Conservation (phyloP, 2,797 vertebrate genomes). For the Phyllotis vaccarum region DNA sequence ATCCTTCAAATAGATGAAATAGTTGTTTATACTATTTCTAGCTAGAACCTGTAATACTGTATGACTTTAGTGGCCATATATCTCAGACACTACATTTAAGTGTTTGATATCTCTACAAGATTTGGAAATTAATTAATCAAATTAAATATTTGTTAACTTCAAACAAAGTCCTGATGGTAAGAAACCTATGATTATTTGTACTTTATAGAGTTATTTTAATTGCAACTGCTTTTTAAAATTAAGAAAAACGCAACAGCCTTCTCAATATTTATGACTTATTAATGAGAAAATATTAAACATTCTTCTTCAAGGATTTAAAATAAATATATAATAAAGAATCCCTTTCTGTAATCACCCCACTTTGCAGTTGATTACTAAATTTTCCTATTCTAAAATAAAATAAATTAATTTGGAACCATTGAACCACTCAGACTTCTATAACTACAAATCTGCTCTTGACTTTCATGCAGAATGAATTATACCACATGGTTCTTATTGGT, state of each 20-base stretch:
- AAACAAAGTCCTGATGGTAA: neutral
- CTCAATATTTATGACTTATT: neutral
- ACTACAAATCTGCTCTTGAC: neutral
- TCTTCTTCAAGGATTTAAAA: neutral
- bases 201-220: neutral
- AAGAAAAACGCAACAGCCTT: neutral
- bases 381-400: neutral
- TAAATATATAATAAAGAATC: neutral
- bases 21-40: neutral
- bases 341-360: neutral
- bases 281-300: neutral
- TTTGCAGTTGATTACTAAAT: neutral
- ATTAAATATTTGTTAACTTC: neutral
- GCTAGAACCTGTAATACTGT: neutral
- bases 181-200: neutral
- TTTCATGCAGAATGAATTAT: neutral
- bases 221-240: neutral
- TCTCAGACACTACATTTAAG: neutral
- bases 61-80: neutral
- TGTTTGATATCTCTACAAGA: neutral
- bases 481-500: neutral
- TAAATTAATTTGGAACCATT: neutral
- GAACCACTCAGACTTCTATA: neutral
- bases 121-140: conserved; percentile 1
- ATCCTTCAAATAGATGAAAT: neutral